Conservation (phyloP, 2,888 invertebrate species). For the Ditula angustiorana region DNA sequence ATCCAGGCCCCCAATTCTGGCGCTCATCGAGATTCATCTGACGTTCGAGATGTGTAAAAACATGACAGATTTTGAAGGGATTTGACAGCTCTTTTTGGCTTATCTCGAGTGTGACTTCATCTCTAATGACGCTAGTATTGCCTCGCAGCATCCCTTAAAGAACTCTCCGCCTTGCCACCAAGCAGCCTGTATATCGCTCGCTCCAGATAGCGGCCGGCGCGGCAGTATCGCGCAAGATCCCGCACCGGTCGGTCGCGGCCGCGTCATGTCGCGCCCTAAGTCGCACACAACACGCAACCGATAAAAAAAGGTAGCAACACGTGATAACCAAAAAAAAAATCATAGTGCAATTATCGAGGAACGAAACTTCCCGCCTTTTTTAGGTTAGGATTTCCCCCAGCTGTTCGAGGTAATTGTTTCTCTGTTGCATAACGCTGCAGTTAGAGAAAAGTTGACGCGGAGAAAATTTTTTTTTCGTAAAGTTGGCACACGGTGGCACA, state of each 20-base stretch:
- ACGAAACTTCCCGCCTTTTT: conserved; percentile 44
- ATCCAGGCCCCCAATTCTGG: too few relatives aligned
- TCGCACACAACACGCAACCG: conserved; percentile 67
- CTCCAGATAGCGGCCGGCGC: conserved; percentile 58
- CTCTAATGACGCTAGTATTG: too few relatives aligned
- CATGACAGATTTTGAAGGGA: too few relatives aligned
- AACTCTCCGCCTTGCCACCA: not conserved
- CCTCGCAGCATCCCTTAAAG: not conserved
- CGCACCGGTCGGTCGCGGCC: conserved; percentile 59
- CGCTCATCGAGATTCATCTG: too few relatives aligned
- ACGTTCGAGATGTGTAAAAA: too few relatives aligned
- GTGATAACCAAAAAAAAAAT: conserved; percentile 62
- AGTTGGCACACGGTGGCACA: conserved; percentile 58
- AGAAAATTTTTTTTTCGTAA: conserved; percentile 65
- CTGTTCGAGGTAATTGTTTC: conserved; percentile 64
- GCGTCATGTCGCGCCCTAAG: conserved; percentile 61
- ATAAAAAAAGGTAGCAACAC: conserved; percentile 69
- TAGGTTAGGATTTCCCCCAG: conserved; percentile 68
- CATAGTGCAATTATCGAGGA: conserved; percentile 61
- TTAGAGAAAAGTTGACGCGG: conserved; percentile 74
- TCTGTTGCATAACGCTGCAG: conserved; percentile 81
- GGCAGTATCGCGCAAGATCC: conserved; percentile 76
- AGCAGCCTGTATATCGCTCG: conserved; percentile 54
- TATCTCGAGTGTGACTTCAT: not conserved
- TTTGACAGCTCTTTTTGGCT: not conserved